Evolutionary conservation across 1,140 invertebrate species (phyloP), one percentile per base, ranked within the genome.

Genomic region (Neodiprion virginianus): DNA sequence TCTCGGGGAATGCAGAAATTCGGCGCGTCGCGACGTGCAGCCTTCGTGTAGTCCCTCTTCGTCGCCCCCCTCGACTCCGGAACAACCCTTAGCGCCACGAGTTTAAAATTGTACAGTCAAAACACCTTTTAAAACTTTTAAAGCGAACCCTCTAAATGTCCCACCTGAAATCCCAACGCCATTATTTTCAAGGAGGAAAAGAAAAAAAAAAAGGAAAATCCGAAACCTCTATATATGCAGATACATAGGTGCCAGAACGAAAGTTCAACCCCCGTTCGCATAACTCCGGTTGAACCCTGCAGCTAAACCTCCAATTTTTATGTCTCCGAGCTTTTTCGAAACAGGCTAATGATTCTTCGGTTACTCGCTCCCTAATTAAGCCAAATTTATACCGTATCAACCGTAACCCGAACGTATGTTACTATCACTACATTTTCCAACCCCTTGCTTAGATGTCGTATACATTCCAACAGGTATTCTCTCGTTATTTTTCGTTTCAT

Each of bases 121-220:
- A 80, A 83, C 75, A 82, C 73, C 75, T 82, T 76, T 77, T 81
- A 78, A 84, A 84, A 82, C 71, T 83, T 82, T 80, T 48, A 72
- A 61, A 53, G 28, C 14, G 23, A 71, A 71, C 67, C 67, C 67
- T 69, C 67, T 11, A 21, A 11, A 21, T 69, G 67, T 69, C 67
- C 67, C 23, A 69, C 67, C 67, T 69, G 67, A 69, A 69, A 69
- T 69, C 67, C 67, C 17, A 69, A 21, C 67, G 14, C 67, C 11
- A 69, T 69, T 69, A 69, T 47, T 69, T 23, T 69, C 17, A 65
- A 65, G 28, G 5, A 61, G 4, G 11, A 8, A 8, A 61, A 8
- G 7, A 17, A 61, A 61, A 61, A 61, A 9, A 8, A 61, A 8
- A 1, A 17, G 8, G 8, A 61, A 61, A 61, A 5, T 8, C 53